Percentiles rank a stretch among this genome's conserved stretches.
These are phyloP conservation scores for Tetraneura akinire DNA, from an alignment of 1,140 invertebrate genomes.

Conservation along the genomic window DNA sequence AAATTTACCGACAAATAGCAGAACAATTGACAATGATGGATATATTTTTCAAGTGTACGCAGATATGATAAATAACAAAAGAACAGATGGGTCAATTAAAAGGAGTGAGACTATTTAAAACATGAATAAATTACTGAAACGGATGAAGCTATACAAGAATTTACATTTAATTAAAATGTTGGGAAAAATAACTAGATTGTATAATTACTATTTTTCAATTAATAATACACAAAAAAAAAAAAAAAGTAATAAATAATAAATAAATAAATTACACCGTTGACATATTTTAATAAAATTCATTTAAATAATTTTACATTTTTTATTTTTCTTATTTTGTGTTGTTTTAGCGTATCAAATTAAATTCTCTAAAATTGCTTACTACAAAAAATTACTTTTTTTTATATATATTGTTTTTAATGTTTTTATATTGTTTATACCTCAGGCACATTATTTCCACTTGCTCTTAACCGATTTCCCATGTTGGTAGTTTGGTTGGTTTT, in stretches of 20 bases:
- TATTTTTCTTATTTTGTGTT: too few relatives aligned
- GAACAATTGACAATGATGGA: background rate
- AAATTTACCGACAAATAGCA: background rate
- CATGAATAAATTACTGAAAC: background rate
- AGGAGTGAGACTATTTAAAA: background rate
- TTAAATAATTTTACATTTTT: too few relatives aligned
- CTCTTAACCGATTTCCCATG: slow-evolving; percentile 40
- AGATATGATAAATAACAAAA: background rate
- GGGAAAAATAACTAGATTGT: background rate
- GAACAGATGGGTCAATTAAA: background rate
- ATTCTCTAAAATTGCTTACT: too few relatives aligned
- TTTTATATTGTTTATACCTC: slow-evolving; percentile 19
- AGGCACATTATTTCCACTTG: slow-evolving; percentile 27
- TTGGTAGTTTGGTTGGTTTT: slow-evolving; percentile 31
- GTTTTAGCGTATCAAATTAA: too few relatives aligned
- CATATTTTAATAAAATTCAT: too few relatives aligned
- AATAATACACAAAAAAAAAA: background rate
- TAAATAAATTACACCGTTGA: too few relatives aligned
- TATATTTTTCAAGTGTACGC: background rate
- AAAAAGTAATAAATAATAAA: too few relatives aligned
- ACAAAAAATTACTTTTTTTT: too few relatives aligned
- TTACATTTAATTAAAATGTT: background rate
- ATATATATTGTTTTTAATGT: too few relatives aligned
- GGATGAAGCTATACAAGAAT: background rate
- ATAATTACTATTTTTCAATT: background rate